Percentiles rank a stretch among this genome's conserved stretches.
Conservation (phyloP, 2,888 invertebrate species). For the Agrotis clavis region DNA sequence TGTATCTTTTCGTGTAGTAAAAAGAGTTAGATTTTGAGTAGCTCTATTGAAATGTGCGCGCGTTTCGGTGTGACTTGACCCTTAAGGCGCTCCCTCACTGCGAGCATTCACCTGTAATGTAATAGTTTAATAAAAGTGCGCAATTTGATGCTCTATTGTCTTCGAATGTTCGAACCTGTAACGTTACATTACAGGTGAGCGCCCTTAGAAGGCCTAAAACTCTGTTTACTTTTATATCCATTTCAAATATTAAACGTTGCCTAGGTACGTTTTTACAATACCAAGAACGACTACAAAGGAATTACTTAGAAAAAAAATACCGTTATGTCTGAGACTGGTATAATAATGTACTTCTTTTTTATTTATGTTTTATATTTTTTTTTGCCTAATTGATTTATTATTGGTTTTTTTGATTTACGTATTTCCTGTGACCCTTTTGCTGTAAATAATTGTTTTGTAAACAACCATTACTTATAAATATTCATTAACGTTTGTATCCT, state of each 20-base stretch:
- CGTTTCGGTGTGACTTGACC: too few relatives aligned
- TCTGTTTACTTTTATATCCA: too few relatives aligned
- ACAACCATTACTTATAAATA: constrained; percentile 20
- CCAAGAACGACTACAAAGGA: neutral
- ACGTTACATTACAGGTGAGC: too few relatives aligned
- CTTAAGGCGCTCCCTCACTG: too few relatives aligned
- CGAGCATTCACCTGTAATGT: too few relatives aligned
- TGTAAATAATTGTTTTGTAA: constrained; percentile 26
- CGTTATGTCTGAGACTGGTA: constrained; percentile 28
- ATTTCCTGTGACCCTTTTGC: constrained; percentile 2
- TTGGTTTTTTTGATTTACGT: neutral
- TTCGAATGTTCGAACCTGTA: too few relatives aligned
- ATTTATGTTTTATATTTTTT: neutral
- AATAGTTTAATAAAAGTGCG: too few relatives aligned
- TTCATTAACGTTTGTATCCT: constrained; percentile 25
- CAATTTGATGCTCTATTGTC: too few relatives aligned
- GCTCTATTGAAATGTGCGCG: too few relatives aligned
- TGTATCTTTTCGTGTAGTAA: too few relatives aligned
- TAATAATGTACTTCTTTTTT: neutral
- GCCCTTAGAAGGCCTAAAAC: too few relatives aligned
- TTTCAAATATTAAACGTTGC: neutral
- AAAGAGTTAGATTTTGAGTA: too few relatives aligned
- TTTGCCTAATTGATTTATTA: neutral
- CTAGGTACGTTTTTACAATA: neutral
- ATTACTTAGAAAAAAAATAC: neutral